A percentile compares a stretch with the other conserved stretches of the same genome.
Conservation (phyloP, 1,140 invertebrate genomes). For the Hyles vespertilio region DNA sequence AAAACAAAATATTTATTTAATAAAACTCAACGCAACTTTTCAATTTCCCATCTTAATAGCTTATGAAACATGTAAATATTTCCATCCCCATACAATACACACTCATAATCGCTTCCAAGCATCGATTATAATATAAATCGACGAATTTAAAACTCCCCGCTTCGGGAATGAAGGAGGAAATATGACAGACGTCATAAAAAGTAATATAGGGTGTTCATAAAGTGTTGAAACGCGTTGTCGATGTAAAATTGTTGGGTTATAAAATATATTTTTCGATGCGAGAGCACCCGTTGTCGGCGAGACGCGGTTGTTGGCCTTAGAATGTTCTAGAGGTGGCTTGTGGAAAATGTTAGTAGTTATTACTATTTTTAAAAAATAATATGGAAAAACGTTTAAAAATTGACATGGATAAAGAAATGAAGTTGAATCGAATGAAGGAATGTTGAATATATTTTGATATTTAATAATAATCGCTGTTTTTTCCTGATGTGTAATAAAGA, state of each 20-base stretch:
- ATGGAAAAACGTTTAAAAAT: too few species aligned
- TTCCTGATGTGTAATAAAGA: too few species aligned
- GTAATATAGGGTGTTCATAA: constrained; percentile 62
- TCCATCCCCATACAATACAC: constrained; percentile 1
- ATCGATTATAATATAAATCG: constrained; percentile 67
- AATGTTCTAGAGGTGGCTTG: not conserved
- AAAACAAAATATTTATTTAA: too few species aligned
- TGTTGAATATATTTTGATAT: too few species aligned
- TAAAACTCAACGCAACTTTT: not conserved
- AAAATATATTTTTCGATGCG: constrained; percentile 53
- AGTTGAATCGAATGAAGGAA: too few species aligned
- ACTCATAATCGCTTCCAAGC: constrained; percentile 39
- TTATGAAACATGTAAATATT: not conserved
- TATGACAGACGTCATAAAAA: constrained; percentile 63
- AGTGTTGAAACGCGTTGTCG: constrained; percentile 53
- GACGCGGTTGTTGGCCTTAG: constrained; percentile 26
- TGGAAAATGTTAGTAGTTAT: too few species aligned
- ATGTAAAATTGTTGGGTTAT: constrained; percentile 53
- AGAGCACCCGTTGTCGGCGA: constrained; percentile 43
- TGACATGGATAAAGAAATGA: too few species aligned
- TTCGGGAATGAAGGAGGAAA: constrained; percentile 36
- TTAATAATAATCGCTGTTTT: too few species aligned
- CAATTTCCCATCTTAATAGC: constrained; percentile 2
- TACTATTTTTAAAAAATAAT: too few species aligned
- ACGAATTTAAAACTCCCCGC: constrained; percentile 53